Conservation (phyloP, 2,113 vertebrate genomes). For the Onychorhynchus coronatus region DNA sequence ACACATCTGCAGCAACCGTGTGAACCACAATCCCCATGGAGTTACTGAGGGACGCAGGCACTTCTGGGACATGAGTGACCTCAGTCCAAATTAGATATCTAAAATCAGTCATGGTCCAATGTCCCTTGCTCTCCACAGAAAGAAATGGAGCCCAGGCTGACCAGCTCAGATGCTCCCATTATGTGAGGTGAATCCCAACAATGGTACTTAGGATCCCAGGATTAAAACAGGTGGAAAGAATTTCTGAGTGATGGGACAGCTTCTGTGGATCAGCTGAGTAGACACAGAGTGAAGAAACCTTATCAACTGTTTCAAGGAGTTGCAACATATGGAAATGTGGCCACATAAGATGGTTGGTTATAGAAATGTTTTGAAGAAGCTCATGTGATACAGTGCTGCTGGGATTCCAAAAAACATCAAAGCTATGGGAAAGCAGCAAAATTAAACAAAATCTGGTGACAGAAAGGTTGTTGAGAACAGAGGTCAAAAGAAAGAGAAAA, state of each 20-base stretch:
- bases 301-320: not conserved
- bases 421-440: not conserved
- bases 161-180: not conserved
- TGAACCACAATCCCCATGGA: not conserved
- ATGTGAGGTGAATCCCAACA: not conserved
- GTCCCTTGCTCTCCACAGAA: not conserved
- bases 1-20: not conserved
- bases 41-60: not conserved
- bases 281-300: not conserved
- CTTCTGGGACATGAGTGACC: not conserved
- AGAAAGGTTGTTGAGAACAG: not conserved
- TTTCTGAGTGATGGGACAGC: not conserved
- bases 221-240: not conserved
- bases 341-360: not conserved
- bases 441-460: not conserved
- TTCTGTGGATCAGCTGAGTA: not conserved
- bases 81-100: not conserved
- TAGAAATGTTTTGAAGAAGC: not conserved
- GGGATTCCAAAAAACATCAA: not conserved
- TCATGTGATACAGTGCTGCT: not conserved
- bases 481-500: not conserved
- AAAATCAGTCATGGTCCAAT: not conserved
- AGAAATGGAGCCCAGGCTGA: not conserved
- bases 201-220: accelerated
- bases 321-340: not conserved